Evolutionary conservation across 2,113 vertebrate genomes (phyloP), one percentile per base, ranked within the genome.

Genomic region (Recurvirostra avosetta): DNA sequence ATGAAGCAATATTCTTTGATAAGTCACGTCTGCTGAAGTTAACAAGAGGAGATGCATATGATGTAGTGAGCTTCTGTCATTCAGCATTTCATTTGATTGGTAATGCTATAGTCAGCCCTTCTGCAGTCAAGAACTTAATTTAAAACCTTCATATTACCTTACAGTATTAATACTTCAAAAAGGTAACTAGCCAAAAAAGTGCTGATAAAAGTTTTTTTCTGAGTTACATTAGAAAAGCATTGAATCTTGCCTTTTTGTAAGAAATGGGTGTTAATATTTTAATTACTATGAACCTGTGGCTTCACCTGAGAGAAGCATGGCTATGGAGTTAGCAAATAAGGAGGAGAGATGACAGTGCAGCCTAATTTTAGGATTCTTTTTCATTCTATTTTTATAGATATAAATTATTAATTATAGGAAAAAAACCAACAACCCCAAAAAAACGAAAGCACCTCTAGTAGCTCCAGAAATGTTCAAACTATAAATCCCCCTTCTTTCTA

Each of bases 1-100:
- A 70, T 6, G 4, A 95, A 95, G 25, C 66, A 88, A 26, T 81
- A 47, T 38, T 52, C 29, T 78, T 62, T 93, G 73, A 88, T 76
- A 95, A n/a, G 47, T 90, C 53, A 56, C 30, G 52, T 77, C 82
- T 87, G 32, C 84, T 92, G 40, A 95, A 93, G 38, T 62, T 97
- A 92, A 53, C 23, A 59, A 65, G 85, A 87, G 56, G 45, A 68
- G 74, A 90, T 56, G 17, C 21, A 32, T 55, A 36, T 43, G 30
- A 43, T 43, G 34, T 29, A 94, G 58, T 84, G 68, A 87, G 79
- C 68, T 90, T 90, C 89, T 95, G 58, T 80, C 70, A 25, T 53
- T 78, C 73, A 85, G 30, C 77, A 56, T 93, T 95, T 92, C 27
- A 62, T 87, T 78, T 90, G 34, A 66, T 72, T 41, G 2, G 36